Percentiles rank a stretch among this genome's conserved stretches.
phyloP scores from a whole-genome alignment of 64 coral and sea anemone genomes.

The Cladopsammia gracilis region DNA sequence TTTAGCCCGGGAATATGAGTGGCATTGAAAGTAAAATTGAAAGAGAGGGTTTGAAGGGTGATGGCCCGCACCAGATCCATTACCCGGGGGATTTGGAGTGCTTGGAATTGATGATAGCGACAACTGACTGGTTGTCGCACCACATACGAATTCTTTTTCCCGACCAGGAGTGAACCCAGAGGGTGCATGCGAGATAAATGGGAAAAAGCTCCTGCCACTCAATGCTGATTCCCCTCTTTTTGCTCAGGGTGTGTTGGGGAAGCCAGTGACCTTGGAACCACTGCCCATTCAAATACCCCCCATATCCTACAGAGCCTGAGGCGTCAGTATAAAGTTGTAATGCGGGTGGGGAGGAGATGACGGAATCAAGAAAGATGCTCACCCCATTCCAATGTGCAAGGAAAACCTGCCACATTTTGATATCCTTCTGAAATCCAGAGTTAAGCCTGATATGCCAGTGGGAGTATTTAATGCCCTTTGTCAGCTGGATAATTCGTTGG shows the following conservation, averaged over 20 bases:
- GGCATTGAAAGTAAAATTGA: not conserved
- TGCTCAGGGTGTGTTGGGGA: not conserved
- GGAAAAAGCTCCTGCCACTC: slow-evolving; percentile 36
- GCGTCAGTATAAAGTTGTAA: not conserved
- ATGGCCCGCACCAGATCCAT: slow-evolving; percentile 14
- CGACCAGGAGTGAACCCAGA: not conserved
- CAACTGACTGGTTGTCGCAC: slow-evolving; percentile 13
- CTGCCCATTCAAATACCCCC: not conserved
- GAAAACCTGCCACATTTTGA: slow-evolving; percentile 49
- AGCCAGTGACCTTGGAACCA: slow-evolving; percentile 48
- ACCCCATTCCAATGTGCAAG: not conserved
- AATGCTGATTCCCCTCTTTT: not conserved
- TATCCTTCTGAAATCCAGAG: slow-evolving; percentile 11
- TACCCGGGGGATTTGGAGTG: not conserved
- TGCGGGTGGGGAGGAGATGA: not conserved
- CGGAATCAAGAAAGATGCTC: not conserved
- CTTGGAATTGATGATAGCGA: not conserved
- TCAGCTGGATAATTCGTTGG: slow-evolving; percentile 25
- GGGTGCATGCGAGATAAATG: not conserved
- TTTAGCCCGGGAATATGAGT: not conserved
- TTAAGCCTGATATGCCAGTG: slow-evolving; percentile 5
- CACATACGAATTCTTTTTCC: not conserved
- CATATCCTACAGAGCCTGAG: slow-evolving; percentile 33
- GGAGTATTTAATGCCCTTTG: not conserved
- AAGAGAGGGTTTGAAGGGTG: not conserved